These are phyloP conservation scores for Allygus modestus DNA, from an alignment of 2,888 invertebrate species.

Conservation along the genomic window DNA sequence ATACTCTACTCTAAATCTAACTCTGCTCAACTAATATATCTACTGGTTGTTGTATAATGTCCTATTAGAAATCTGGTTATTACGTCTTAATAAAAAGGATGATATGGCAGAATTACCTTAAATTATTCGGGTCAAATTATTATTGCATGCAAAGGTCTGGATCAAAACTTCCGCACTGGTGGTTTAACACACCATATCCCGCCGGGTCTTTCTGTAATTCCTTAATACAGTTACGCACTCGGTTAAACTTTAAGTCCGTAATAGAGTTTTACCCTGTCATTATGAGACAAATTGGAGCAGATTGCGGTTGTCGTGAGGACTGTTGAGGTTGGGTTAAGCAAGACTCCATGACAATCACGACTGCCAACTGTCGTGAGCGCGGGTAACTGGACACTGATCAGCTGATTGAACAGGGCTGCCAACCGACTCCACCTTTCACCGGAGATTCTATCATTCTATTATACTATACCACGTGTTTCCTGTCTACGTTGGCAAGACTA, in stretches of 20 bases:
- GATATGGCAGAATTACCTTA: too few relatives aligned
- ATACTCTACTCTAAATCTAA: too few relatives aligned
- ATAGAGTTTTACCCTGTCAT: slow-evolving; percentile 38
- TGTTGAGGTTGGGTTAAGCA: slow-evolving; percentile 10
- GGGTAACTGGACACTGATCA: slow-evolving; percentile 45
- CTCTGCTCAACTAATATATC: too few relatives aligned
- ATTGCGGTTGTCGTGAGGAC: slow-evolving; percentile 32
- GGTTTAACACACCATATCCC: too few relatives aligned
- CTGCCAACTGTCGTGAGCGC: slow-evolving; percentile 16
- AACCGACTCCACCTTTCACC: slow-evolving; percentile 35
- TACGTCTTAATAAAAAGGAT: too few relatives aligned
- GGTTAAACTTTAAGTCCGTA: not conserved
- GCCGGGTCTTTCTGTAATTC: too few relatives aligned
- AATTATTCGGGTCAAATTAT: too few relatives aligned
- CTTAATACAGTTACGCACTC: not conserved
- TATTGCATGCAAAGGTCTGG: too few relatives aligned
- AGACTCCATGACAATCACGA: slow-evolving; percentile 32
- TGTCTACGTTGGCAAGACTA: not conserved
- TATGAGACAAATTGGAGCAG: slow-evolving; percentile 37
- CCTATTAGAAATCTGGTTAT: too few relatives aligned
- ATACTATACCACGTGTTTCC: slow-evolving; percentile 24
- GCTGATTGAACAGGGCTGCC: slow-evolving; percentile 36
- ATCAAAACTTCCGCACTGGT: too few relatives aligned
- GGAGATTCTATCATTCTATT: slow-evolving; percentile 8
- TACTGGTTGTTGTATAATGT: too few relatives aligned